phyloP scores from a whole-genome alignment of 2,888 invertebrate genomes.

The Penaeus monodon region DNA sequence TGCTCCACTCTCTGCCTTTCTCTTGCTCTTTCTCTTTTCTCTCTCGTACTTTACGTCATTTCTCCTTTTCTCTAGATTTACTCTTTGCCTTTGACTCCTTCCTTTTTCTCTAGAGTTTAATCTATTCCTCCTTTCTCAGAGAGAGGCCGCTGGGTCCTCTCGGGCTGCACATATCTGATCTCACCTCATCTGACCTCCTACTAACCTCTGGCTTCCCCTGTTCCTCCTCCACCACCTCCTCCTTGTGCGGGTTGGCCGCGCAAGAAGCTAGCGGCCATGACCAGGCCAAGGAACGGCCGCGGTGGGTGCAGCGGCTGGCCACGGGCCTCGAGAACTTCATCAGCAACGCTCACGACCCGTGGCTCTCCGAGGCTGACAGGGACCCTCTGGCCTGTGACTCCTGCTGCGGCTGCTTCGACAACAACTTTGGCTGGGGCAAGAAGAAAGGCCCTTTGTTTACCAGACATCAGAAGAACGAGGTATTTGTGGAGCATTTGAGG shows the following conservation, averaged over 20 bases:
- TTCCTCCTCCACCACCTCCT: slow-evolving; percentile 6
- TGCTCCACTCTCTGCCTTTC: slow-evolving; percentile 25
- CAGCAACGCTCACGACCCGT: slow-evolving; percentile 65
- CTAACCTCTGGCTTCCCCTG: slow-evolving; percentile 46
- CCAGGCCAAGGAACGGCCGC: slow-evolving; percentile 44
- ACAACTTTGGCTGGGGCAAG: slow-evolving; percentile 49
- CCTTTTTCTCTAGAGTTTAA: no score
- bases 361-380: slow-evolving; percentile 64
- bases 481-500: slow-evolving; percentile 44
- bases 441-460: slow-evolving; percentile 56
- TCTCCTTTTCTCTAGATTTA: neutral
- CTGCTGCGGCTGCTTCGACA: slow-evolving; percentile 60
- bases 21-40: slow-evolving; percentile 21
- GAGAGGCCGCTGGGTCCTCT: neutral
- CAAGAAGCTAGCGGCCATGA: slow-evolving; percentile 57
- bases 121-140: no score
- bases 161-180: slow-evolving; percentile 4
- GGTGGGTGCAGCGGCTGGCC: slow-evolving; percentile 58
- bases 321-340: slow-evolving; percentile 64
- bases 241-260: slow-evolving; percentile 9
- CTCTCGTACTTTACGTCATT: neutral
- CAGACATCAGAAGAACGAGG: slow-evolving; percentile 55
- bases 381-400: slow-evolving; percentile 63
- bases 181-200: slow-evolving; percentile 33
- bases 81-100: no score